Percentiles rank a stretch among this genome's conserved stretches.
phyloP scores from a whole-genome alignment of 2,888 invertebrate species.

The Melanostoma scalare region DNA sequence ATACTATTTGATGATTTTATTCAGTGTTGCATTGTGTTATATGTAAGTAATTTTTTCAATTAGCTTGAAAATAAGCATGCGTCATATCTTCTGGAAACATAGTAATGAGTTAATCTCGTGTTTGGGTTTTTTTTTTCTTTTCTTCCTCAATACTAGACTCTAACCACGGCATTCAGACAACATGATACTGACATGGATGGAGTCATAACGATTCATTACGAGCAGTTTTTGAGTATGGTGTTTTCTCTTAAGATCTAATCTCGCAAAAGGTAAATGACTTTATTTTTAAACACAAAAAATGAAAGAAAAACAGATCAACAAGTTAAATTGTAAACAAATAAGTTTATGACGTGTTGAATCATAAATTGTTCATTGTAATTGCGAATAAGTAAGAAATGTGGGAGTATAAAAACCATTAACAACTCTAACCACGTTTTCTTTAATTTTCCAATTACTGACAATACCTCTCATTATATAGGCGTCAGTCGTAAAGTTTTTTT shows the following conservation, averaged over 20 bases:
- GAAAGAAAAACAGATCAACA: neutral
- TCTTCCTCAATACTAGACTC: constrained; percentile 85
- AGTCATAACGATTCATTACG: constrained; percentile 96
- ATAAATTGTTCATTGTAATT: neutral
- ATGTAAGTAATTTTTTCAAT: constrained; percentile 86
- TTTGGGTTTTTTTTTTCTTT: constrained; percentile 20
- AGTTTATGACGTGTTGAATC: neutral
- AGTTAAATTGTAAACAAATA: constrained; percentile 30
- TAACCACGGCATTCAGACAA: constrained; percentile 93
- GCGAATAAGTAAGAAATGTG: neutral
- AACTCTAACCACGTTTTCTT: too few relatives aligned
- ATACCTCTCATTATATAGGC: too few relatives aligned
- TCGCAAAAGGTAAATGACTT: constrained; percentile 37
- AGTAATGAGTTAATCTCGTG: constrained; percentile 22
- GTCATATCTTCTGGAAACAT: constrained; percentile 62
- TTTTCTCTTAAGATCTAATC: constrained; percentile 88
- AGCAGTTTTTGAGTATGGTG: constrained; percentile 97
- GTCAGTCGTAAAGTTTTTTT: too few relatives aligned
- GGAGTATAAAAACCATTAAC: too few relatives aligned
- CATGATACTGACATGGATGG: constrained; percentile 96
- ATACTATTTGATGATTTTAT: constrained; percentile 99
- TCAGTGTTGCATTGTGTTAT: constrained; percentile 95
- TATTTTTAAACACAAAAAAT: neutral
- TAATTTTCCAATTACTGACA: too few relatives aligned
- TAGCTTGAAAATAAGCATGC: constrained; percentile 27